Evolutionary conservation across 2,888 invertebrate species (phyloP).

Genomic region (Disparrhopalites patrizii): DNA sequence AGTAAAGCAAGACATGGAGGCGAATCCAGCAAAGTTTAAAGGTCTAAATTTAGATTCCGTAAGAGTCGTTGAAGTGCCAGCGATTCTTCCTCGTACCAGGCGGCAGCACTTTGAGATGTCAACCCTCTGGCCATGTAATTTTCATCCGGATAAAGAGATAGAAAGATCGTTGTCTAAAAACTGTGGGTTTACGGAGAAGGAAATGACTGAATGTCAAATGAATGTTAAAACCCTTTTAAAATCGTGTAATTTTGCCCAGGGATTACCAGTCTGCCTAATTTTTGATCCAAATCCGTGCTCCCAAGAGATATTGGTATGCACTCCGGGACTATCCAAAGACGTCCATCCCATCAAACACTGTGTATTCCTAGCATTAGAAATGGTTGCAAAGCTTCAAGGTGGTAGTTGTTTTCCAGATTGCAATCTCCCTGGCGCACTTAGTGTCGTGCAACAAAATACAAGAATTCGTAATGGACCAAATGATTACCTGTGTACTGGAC

Average conservation of each 20-base stretch:
- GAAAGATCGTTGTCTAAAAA: constrained; percentile 63
- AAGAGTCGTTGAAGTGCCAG: constrained; percentile 56
- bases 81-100: constrained; percentile 61
- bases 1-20: background rate
- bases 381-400: constrained; percentile 75
- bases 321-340: constrained; percentile 58
- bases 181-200: constrained; percentile 57
- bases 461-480: constrained; percentile 26
- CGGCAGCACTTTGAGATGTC: constrained; percentile 62
- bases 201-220: constrained; percentile 58
- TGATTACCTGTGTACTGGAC: constrained; percentile 77
- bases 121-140: constrained; percentile 75
- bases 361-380: constrained; percentile 77
- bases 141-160: constrained; percentile 71
- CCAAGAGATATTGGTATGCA: constrained; percentile 60
- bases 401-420: constrained; percentile 53
- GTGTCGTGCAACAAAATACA: background rate
- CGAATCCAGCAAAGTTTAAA: constrained; percentile 24
- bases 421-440: background rate
- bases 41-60: constrained; percentile 24
- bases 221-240: constrained; percentile 62
- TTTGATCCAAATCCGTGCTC: constrained; percentile 63
- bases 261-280: constrained; percentile 59
- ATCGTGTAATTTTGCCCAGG: constrained; percentile 47
- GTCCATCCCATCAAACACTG: constrained; percentile 76